These are phyloP conservation scores for Drosophila melanica DNA, from an alignment of 1,140 invertebrate species.

Conservation along the genomic window DNA sequence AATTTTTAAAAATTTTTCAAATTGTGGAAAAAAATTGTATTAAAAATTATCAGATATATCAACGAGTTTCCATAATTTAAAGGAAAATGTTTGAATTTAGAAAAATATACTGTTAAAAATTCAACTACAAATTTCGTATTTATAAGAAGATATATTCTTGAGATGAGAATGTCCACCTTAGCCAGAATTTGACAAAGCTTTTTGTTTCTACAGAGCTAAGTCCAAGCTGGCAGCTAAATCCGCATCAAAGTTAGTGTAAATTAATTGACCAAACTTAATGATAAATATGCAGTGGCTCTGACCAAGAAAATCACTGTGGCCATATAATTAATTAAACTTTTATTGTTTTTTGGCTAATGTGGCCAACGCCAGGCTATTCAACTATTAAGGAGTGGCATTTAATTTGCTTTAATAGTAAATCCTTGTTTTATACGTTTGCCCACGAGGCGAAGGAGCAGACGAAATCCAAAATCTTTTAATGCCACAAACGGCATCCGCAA, in stretches of 20 bases:
- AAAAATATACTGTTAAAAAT: too few relatives aligned
- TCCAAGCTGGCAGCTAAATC: slow-evolving; percentile 14
- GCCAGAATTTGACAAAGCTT: neutral
- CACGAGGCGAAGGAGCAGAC: neutral
- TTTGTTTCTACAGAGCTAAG: neutral
- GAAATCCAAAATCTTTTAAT: slow-evolving; percentile 74
- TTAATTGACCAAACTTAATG: slow-evolving; percentile 68
- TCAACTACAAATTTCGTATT: too few relatives aligned
- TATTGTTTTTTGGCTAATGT: slow-evolving; percentile 55
- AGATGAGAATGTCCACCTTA: too few relatives aligned
- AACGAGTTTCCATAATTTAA: too few relatives aligned
- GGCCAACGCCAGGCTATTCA: neutral
- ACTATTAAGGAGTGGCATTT: slow-evolving; percentile 48
- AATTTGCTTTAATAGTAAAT: slow-evolving; percentile 79
- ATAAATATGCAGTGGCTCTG: slow-evolving; percentile 55
- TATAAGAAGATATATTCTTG: too few relatives aligned
- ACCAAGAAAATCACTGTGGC: slow-evolving; percentile 54
- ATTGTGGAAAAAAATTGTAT: too few relatives aligned
- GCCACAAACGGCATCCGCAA: slow-evolving; percentile 64
- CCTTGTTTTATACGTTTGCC: slow-evolving; percentile 51
- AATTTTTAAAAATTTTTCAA: too few relatives aligned
- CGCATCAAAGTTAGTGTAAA: slow-evolving; percentile 32
- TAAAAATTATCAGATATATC: too few relatives aligned
- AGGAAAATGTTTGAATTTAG: too few relatives aligned
- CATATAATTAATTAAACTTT: slow-evolving; percentile 79